Conservation (phyloP, 2,888 invertebrate species). For the Lasioglossum vierecki region DNA sequence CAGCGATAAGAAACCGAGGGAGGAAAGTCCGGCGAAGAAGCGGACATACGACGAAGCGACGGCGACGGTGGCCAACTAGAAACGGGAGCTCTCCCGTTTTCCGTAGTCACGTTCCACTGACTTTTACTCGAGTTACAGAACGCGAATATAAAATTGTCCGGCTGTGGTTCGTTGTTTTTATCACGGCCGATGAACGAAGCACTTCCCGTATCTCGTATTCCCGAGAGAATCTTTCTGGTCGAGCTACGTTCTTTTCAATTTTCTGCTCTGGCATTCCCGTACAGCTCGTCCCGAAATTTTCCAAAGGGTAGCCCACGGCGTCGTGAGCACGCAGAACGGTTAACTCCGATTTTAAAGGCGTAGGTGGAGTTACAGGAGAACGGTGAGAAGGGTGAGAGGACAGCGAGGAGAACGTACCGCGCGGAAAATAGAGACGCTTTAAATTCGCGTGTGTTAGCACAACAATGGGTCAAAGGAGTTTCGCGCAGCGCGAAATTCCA, state of each 20-base stretch:
- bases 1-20: conserved; percentile 49
- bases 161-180: background rate
- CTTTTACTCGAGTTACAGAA: conserved; percentile 30
- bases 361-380: background rate
- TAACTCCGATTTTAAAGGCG: conserved; percentile 33
- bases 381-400: background rate
- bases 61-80: background rate
- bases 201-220: background rate
- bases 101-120: background rate
- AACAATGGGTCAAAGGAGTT: conserved; percentile 57
- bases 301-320: conserved; percentile 26
- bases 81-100: conserved; percentile 12
- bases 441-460: conserved; percentile 49
- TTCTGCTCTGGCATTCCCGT: background rate
- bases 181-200: background rate
- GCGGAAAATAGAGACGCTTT: conserved; percentile 46
- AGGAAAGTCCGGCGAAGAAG: conserved; percentile 37
- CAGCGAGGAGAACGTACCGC: conserved; percentile 15
- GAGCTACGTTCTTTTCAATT: background rate
- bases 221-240: conserved; percentile 1
- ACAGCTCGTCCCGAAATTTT: conserved; percentile 18
- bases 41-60: background rate
- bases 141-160: conserved; percentile 18
- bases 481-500: conserved; percentile 31
- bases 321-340: conserved; percentile 37